Conservation (phyloP, 2,113 vertebrate species). For the Solenodon paradoxus region DNA sequence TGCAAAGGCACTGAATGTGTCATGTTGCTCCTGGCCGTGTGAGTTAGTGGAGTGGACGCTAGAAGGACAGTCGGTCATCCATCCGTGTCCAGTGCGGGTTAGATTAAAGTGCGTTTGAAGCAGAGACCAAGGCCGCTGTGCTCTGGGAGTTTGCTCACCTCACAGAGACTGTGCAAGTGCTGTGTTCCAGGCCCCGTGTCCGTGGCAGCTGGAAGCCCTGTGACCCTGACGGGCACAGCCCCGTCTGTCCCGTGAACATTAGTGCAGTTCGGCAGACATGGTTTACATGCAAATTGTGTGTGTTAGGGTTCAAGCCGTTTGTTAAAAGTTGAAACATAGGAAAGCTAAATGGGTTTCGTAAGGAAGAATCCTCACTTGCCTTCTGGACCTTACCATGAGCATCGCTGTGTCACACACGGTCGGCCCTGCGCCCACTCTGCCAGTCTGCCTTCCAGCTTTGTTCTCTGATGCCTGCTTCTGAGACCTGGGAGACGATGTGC, state of each 20-base stretch:
- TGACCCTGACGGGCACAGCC: background rate
- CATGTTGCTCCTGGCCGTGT: background rate
- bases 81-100: background rate
- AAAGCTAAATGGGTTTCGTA: background rate
- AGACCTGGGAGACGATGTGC: background rate
- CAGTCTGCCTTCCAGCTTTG: fast-evolving
- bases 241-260: background rate
- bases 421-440: background rate
- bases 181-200: background rate
- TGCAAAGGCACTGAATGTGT: background rate
- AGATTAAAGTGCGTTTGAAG: background rate
- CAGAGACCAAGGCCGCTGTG: background rate
- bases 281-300: background rate
- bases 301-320: background rate
- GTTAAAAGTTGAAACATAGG: background rate
- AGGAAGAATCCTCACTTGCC: background rate
- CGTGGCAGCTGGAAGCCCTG: background rate
- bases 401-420: background rate
- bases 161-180: background rate
- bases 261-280: background rate
- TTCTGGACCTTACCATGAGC: background rate
- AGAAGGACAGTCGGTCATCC: background rate
- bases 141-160: background rate
- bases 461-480: background rate
- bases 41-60: background rate